Percentiles rank a stretch among this genome's conserved stretches.
Conservation (phyloP, 37 sponge, comb jelly and placozoan species). For the Cladorhizidae sp. region DNA sequence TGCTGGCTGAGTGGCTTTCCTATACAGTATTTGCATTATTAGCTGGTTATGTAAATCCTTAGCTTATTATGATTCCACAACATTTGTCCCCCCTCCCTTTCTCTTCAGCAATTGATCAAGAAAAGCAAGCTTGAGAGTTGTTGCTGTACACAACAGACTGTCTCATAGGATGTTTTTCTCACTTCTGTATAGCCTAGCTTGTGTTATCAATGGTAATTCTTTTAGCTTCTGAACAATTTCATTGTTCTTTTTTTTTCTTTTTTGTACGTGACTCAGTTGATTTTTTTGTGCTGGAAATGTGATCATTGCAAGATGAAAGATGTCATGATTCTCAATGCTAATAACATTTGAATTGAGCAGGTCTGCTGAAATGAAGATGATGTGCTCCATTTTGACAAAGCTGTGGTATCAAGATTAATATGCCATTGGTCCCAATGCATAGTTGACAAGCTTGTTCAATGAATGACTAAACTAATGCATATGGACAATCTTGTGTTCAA, state of each 20-base stretch:
- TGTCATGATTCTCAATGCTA: no score
- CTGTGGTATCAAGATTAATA: no score
- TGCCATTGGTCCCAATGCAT: no score
- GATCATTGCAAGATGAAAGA: slow-evolving; percentile 38
- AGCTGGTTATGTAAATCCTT: background rate
- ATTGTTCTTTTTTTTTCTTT: slow-evolving; percentile 1
- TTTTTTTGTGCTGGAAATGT: slow-evolving; percentile 57
- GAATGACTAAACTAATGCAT: no score
- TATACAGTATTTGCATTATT: background rate
- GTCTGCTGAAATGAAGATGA: no score
- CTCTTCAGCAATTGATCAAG: slow-evolving; percentile 76
- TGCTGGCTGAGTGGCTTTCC: background rate
- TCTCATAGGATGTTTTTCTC: background rate
- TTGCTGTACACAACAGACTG: background rate
- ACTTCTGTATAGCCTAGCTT: background rate
- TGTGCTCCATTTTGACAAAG: no score
- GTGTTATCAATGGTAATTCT: background rate
- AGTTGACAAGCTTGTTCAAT: no score
- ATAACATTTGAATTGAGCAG: no score
- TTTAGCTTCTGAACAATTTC: background rate
- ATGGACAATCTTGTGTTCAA: no score
- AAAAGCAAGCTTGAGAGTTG: slow-evolving; percentile 41
- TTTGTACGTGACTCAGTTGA: slow-evolving; percentile 8
- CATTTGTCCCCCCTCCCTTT: slow-evolving; percentile 9
- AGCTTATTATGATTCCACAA: background rate